These are phyloP conservation scores for Fragum fragum DNA, from an alignment of 2,888 invertebrate genomes.

Conservation along the genomic window DNA sequence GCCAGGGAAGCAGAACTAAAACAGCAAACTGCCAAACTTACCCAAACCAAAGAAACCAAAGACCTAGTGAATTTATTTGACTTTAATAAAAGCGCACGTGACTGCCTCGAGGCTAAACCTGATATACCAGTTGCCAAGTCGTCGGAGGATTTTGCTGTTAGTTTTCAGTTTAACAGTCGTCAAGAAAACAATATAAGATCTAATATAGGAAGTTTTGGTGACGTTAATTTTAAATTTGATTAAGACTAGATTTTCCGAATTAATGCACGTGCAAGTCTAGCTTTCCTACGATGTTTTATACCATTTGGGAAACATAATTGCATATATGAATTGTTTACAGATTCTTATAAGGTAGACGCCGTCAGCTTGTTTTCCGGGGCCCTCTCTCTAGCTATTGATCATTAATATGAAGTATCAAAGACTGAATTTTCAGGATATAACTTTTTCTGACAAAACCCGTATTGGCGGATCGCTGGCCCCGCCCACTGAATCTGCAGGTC, in stretches of 20 bases:
- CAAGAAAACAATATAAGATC: constrained; percentile 76
- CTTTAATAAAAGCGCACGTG: constrained; percentile 77
- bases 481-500: too few species aligned
- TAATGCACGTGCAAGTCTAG: too few species aligned
- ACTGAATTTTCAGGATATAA: too few species aligned
- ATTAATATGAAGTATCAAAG: too few species aligned
- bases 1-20: constrained; percentile 73
- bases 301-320: too few species aligned
- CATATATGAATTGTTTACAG: too few species aligned
- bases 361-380: too few species aligned
- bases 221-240: constrained; percentile 76
- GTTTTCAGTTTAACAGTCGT: constrained; percentile 80
- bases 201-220: constrained; percentile 77
- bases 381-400: too few species aligned
- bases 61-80: constrained; percentile 80
- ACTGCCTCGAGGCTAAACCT: constrained; percentile 74
- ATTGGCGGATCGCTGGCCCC: too few species aligned
- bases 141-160: constrained; percentile 79
- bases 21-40: constrained; percentile 72
- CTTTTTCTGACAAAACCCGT: too few species aligned
- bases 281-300: too few species aligned
- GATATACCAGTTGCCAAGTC: constrained; percentile 76
- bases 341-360: too few species aligned
- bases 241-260: constrained; percentile 9
- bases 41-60: constrained; percentile 76